Base-by-base conservation (phyloP, 2,888 invertebrate species). In the Acanthosoma haemorrhoidale region DNA sequence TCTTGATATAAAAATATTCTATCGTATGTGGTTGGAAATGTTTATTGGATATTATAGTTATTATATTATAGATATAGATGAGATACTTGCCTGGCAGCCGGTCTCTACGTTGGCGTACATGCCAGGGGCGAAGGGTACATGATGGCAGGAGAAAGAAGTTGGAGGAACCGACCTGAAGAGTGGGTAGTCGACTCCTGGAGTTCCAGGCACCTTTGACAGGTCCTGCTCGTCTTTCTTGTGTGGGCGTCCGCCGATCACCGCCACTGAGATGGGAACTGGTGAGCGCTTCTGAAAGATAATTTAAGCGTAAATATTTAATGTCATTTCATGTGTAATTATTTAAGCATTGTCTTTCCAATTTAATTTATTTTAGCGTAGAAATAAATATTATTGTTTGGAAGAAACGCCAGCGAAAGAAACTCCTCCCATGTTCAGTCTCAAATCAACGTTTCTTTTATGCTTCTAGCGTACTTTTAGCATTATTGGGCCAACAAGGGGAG, bases 61-160 rank as follows among this genome's bases (percentile, higher is more conserved):
- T n/a, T n/a, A n/a, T n/a, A n/a, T n/a, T n/a, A n/a, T n/a, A n/a
- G n/a, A n/a, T n/a, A n/a, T n/a, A n/a, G n/a, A n/a, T n/a, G n/a
- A n/a, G n/a, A n/a, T n/a, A 18, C 59, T 18, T 79, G 89, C 91
- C 85, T 92, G 92, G 76, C 92, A 93, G 69, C 91, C 91, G 74
- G 93, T 88, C 80, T 93, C 93, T 1, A 91, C 88, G 78, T 93
- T 92, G n/a, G 93, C 93, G 79, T 93, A 93, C 87, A 93, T 92
- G 75, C 93, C 93, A 2, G 93, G 92, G 67, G 87, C 84, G 18
- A 87, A 87, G 0, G 92, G 92, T 39, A 92, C 91, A 75, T 87
- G 84, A 61, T 85, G 83, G 77, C 93, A 93, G 2, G 89, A 87
- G 81, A 93, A 93, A 75, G 86, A 84, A 16, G 93, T 93, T 32